Percentiles rank a stretch among this genome's conserved stretches.
Conservation (phyloP, 2,888 invertebrate species). For the Encarsia formosa region DNA sequence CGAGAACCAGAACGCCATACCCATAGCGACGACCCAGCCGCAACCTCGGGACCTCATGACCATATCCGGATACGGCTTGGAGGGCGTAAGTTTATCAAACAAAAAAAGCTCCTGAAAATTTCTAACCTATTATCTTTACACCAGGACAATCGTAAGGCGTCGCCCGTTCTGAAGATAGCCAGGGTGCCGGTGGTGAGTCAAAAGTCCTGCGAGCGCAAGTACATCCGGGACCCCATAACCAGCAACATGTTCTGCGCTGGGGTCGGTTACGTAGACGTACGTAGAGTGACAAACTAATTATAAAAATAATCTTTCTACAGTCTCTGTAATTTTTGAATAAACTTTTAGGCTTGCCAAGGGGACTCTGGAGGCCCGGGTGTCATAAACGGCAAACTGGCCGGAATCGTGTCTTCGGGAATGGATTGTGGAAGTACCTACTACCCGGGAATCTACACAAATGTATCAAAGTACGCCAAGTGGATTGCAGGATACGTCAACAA, state of each 20-base stretch:
- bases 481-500: slow-evolving; percentile 2
- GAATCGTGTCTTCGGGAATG: slow-evolving; percentile 28
- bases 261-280: slow-evolving; percentile 19
- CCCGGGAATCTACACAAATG: slow-evolving; percentile 26
- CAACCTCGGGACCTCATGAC: slow-evolving; percentile 17
- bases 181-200: slow-evolving; percentile 19
- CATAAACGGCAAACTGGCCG: slow-evolving; percentile 23
- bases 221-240: slow-evolving; percentile 18
- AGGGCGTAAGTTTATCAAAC: slow-evolving; percentile 15
- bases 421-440: slow-evolving; percentile 23
- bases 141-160: slow-evolving; percentile 18
- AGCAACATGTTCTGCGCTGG: slow-evolving; percentile 28
- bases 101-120: background rate
- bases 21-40: slow-evolving; percentile 11
- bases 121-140: background rate
- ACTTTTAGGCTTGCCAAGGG: too few relatives aligned
- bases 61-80: slow-evolving; percentile 26
- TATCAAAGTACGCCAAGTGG: slow-evolving; percentile 25
- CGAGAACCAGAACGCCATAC: slow-evolving; percentile 14
- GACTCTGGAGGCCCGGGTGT: slow-evolving; percentile 30
- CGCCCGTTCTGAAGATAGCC: slow-evolving; percentile 19
- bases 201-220: slow-evolving; percentile 10
- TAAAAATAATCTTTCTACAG: too few relatives aligned
- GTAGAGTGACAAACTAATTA: background rate
- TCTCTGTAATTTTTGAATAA: too few relatives aligned